Percentiles rank a stretch among this genome's conserved stretches.
phyloP scores from a whole-genome alignment of 2,888 invertebrate genomes.

The Julus scandinavius region DNA sequence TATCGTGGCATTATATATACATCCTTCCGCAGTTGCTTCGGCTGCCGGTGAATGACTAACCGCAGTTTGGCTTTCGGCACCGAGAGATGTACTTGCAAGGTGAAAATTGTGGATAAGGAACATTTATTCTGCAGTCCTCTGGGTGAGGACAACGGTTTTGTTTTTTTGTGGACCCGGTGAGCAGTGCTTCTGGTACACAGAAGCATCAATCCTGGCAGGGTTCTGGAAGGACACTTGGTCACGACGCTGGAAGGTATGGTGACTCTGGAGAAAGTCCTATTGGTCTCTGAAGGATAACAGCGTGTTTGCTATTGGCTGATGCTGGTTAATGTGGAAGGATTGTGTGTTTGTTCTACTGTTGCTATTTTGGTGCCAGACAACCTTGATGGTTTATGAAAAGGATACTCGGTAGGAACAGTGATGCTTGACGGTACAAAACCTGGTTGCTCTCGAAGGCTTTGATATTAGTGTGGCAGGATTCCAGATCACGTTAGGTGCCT shows the following conservation, averaged over 20 bases:
- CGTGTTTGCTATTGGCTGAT: background rate
- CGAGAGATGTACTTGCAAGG: background rate
- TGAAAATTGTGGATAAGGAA: background rate
- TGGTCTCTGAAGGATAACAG: background rate
- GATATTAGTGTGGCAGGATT: too few species aligned
- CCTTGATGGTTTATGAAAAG: too few species aligned
- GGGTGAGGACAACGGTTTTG: background rate
- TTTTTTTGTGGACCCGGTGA: background rate
- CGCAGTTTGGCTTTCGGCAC: background rate
- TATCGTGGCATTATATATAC: background rate
- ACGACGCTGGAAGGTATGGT: background rate
- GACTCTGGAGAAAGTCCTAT: background rate
- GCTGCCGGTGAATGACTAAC: background rate
- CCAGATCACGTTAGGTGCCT: too few species aligned
- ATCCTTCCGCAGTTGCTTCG: background rate
- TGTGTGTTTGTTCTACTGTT: background rate
- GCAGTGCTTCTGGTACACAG: background rate
- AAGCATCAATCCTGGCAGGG: background rate
- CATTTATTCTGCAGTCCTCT: background rate
- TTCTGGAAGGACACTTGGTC: constrained; percentile 38
- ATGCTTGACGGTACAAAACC: background rate
- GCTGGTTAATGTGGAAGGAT: background rate
- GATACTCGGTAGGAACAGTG: background rate
- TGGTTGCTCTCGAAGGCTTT: too few species aligned
- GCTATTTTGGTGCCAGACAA: background rate